Base-by-base conservation (phyloP, 2,888 invertebrate genomes). In the Andrena chrysosceles region DNA sequence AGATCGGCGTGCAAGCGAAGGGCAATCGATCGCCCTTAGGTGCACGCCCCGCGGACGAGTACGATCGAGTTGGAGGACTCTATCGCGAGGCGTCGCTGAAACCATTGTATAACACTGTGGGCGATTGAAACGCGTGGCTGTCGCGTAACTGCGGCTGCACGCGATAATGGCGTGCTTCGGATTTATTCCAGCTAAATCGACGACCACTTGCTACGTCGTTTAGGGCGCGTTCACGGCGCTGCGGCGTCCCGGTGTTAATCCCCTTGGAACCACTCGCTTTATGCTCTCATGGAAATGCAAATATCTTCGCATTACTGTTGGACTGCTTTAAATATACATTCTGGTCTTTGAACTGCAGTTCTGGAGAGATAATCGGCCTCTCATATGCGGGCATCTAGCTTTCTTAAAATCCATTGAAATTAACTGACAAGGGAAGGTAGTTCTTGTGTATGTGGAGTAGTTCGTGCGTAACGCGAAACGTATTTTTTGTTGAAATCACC, bases 201-300 rank as follows among this genome's bases (percentile, higher is more conserved):
- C 60, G 60, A 62, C 6, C 60, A n/a, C 33, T 62, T 10, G 33
- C 60, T n/a, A 60, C 20, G 56, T 10, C 23, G 56, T 56, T 56
- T 26, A 23, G 4, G 20, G 10, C 10, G 56, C 23, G 23, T 56
- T 56, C 10, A 26, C 10, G 23, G 8, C 10, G 23, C 54, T 56
- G 20, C 52, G 20, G 26, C 23, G 23, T 26, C 10, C 56, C 23
- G 13, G 7, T 13, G 23, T 1, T 23, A 56, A 56, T 10, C 23
- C 56, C 10, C 10, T 56, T 52, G 52, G 20, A 52, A 52, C 52
- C 52, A 20, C 42, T 16, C 42, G 42, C 42, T 42, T 42, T 42
- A 42, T 16, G 16, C 42, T 42, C 42, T 16, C 42, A 16, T 42
- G 42, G 42, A 42, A 42, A 42, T 42, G 42, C 42, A 42, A 42